These are phyloP conservation scores for Gopherus evgoodei DNA, from an alignment of 2,113 vertebrate species.

Conservation along the genomic window DNA sequence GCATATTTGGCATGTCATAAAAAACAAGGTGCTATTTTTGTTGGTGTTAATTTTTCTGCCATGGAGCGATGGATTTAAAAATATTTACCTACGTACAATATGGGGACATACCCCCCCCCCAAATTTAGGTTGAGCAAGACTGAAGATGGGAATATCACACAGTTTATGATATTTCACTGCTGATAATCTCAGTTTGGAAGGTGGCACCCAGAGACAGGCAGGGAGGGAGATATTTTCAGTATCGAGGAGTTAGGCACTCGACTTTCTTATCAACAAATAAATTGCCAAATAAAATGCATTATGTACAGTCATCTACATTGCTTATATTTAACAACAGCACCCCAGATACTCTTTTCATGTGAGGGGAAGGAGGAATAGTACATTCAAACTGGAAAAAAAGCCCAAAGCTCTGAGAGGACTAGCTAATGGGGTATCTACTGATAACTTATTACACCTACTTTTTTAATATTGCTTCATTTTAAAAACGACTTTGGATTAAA, in stretches of 20 bases:
- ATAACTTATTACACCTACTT: neutral
- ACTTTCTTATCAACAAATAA: accelerated
- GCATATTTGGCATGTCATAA: accelerated
- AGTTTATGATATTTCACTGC: neutral
- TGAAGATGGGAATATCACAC: neutral
- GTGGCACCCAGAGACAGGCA: accelerated
- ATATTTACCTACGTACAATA: accelerated
- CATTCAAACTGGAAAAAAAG: neutral
- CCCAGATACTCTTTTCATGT: neutral
- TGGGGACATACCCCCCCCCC: conserved; percentile 24
- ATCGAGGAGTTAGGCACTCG: accelerated
- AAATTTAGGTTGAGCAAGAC: neutral
- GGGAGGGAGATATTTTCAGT: neutral
- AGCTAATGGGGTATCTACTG: neutral
- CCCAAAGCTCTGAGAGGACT: neutral
- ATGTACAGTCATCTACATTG: accelerated
- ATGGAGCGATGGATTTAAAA: neutral
- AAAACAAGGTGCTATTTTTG: neutral
- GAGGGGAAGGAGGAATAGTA: neutral
- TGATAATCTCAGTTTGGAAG: neutral
- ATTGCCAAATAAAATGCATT: neutral
- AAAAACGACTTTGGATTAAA: conserved; percentile 72
- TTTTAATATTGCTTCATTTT: conserved; percentile 62
- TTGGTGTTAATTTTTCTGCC: neutral
- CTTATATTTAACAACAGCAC: accelerated